Evolutionary conservation across 2,888 invertebrate species (phyloP), one percentile per base, ranked within the genome.

Genomic region (Trachelus tabidus): DNA sequence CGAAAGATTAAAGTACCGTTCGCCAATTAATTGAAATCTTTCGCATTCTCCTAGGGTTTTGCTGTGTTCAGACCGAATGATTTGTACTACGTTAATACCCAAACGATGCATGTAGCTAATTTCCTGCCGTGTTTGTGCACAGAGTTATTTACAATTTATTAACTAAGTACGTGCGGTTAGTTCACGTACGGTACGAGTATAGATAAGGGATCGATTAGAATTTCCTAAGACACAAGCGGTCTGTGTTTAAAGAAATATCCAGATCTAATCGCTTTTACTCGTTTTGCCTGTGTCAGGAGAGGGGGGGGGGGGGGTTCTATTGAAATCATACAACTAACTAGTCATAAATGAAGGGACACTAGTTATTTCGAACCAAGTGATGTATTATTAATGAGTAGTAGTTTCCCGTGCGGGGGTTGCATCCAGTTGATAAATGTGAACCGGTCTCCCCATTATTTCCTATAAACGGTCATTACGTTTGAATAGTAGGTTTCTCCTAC

Each of bases 401-500:
- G 81, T 82, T 84, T 81, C 80, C 78, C 73, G 79, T 75, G 84
- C 81, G 81, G 77, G 77, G 80, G 82, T 77, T 56, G 56, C 56
- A 56, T 56, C 56, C 23, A 77, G 79, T 78, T 85, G 85, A 84
- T 85, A 83, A 83, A 85, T 85, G 83, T 76, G 77, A 77, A 75
- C 82, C 73, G 77, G 79, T 68, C 75, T 78, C 74, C 73, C 81
- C 82, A 84, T 85, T 85, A 84, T 84, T 82, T 82, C 81, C 83
- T 85, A 84, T 84, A 84, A 84, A 84, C 83, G 83, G 83, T 84
- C 85, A 84, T 85, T 85, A 84, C 77, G 78, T 78, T 75, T 73
- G 75, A 79, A 79, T 79, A 81, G 76, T 75, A 76, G 78, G 77
- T 73, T 56, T 56, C 56, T 56, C 37, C 74, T 35, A 35, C 40